Conservation (phyloP, 1,140 invertebrate genomes). For the Ostrea edulis region DNA sequence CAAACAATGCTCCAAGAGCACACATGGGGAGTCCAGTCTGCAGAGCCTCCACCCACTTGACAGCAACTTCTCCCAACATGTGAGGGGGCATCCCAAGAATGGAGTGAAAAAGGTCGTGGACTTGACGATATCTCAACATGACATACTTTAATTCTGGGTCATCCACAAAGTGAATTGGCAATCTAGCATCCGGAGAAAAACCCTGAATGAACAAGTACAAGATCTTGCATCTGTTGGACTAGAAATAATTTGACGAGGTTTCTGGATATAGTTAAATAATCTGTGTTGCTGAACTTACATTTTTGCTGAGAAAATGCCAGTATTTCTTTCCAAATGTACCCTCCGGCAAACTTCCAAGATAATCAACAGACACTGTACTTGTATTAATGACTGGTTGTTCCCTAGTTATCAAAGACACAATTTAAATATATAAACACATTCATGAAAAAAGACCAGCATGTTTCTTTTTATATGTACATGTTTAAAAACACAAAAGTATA, state of each 20-base stretch:
- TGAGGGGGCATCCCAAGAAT: conserved; percentile 95
- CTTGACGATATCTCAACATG: conserved; percentile 97
- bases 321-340: conserved; percentile 92
- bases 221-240: not conserved
- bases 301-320: conserved; percentile 86
- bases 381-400: conserved; percentile 94
- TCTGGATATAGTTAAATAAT: not conserved
- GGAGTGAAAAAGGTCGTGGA: conserved; percentile 96
- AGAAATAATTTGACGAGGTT: not conserved
- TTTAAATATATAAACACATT: too few relatives aligned
- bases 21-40: conserved; percentile 81
- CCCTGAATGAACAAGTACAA: conserved; percentile 81
- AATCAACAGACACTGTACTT: conserved; percentile 88
- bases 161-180: conserved; percentile 93
- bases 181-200: conserved; percentile 95
- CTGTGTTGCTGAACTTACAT: conserved; percentile 69
- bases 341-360: conserved; percentile 86
- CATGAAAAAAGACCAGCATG: too few relatives aligned
- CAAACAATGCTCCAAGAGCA: conserved; percentile 78
- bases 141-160: conserved; percentile 95
- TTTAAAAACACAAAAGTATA: too few relatives aligned
- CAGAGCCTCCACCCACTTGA: conserved; percentile 98
- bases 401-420: conserved; percentile 52
- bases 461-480: too few relatives aligned
- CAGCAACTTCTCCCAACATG: conserved; percentile 93